phyloP scores from a whole-genome alignment of 2,113 vertebrate species.

The Prionailurus viverrinus region DNA sequence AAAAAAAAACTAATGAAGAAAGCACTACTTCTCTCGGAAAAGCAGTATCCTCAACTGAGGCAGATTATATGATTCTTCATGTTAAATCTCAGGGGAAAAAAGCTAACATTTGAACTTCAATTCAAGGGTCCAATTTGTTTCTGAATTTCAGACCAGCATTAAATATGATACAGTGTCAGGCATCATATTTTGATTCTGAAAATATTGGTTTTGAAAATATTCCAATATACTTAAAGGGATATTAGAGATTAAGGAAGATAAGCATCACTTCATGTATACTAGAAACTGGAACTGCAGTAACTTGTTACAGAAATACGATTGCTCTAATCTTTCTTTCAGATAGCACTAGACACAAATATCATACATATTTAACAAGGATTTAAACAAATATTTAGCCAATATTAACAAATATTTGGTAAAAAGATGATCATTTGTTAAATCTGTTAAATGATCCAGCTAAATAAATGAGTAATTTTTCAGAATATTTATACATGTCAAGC shows the following conservation, averaged over 20 bases:
- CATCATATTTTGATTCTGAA: slow-evolving; percentile 35
- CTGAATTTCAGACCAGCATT: slow-evolving; percentile 25
- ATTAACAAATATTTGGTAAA: slow-evolving; percentile 53
- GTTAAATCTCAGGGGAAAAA: slow-evolving; percentile 43
- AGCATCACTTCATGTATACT: slow-evolving; percentile 15
- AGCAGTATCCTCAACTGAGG: not conserved
- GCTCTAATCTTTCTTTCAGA: slow-evolving; percentile 5
- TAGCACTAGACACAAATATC: not conserved
- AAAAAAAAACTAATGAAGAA: not conserved
- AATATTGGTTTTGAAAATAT: not conserved
- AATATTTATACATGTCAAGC: slow-evolving; percentile 24
- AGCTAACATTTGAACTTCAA: slow-evolving; percentile 42
- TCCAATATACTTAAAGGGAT: slow-evolving; percentile 33
- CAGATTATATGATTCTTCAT: not conserved
- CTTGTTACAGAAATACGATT: slow-evolving; percentile 17
- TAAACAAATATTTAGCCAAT: slow-evolving; percentile 30
- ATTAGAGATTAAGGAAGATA: slow-evolving; percentile 56
- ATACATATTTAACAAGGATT: slow-evolving; percentile 2
- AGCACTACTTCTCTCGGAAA: not conserved
- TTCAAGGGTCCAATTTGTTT: slow-evolving; percentile 52
- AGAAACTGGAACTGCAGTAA: slow-evolving; percentile 46
- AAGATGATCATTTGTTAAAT: slow-evolving; percentile 52
- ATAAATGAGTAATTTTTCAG: slow-evolving; percentile 58
- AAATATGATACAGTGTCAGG: slow-evolving; percentile 29
- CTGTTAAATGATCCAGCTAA: slow-evolving; percentile 53